phyloP scores from a whole-genome alignment of 2,113 vertebrate species.

The Paradoxurus hermaphroditus region DNA sequence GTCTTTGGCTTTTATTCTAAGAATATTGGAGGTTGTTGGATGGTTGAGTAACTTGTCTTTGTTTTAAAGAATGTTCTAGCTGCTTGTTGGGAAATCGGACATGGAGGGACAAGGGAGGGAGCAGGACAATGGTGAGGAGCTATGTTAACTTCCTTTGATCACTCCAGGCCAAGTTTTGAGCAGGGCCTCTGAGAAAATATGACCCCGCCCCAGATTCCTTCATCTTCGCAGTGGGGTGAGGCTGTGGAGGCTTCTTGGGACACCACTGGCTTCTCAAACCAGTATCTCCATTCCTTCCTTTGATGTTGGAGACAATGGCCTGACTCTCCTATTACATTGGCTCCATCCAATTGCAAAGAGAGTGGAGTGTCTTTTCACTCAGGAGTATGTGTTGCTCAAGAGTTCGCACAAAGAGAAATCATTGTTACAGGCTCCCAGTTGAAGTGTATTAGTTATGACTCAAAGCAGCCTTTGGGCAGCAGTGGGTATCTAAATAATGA shows the following conservation, averaged over 20 bases:
- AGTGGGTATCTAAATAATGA: not conserved
- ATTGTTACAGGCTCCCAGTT: not conserved
- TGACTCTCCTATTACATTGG: not conserved
- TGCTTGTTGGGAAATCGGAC: not conserved
- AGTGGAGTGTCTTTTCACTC: not conserved
- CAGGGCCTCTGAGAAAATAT: not conserved
- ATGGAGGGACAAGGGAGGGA: not conserved
- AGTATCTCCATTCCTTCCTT: not conserved
- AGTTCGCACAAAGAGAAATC: not conserved
- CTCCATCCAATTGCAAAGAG: not conserved
- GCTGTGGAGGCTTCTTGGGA: not conserved
- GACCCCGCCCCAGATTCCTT: not conserved
- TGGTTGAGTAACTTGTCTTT: not conserved
- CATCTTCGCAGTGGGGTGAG: not conserved
- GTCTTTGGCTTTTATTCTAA: not conserved
- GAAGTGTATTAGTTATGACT: not conserved
- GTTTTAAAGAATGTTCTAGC: not conserved
- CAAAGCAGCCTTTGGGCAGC: not conserved
- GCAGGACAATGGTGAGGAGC: not conserved
- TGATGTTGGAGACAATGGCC: not conserved
- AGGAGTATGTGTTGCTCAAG: not conserved
- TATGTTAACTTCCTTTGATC: not conserved
- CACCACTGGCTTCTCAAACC: not conserved
- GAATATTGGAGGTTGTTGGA: not conserved
- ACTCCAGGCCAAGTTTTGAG: not conserved